Base-by-base conservation (phyloP, 2,888 invertebrate genomes). In the Ectobius pallidus region DNA sequence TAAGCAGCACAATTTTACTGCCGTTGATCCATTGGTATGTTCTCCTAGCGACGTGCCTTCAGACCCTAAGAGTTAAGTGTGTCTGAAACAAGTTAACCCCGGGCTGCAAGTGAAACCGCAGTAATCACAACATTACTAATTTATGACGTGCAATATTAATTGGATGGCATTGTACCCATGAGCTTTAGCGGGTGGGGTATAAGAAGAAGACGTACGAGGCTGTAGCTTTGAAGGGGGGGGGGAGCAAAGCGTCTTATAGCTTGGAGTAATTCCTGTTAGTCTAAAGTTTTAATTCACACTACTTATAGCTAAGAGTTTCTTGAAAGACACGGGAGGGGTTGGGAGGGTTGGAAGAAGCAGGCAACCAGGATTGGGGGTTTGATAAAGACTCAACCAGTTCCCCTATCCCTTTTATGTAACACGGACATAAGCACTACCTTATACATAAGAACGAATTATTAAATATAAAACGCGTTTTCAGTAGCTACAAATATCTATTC, bases 281-380 rank as follows among this genome's bases (percentile, higher is more conserved):
- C 84, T 83, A 85, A 87, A 87, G 87, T 88, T 88, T 88, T 87
- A 87, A 87, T 87, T 87, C 87, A 81, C 81, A 80, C 84, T 85
- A 84, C 82, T 86, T 49, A 83, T 82, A 82, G 82, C 76, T 81
- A 82, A 82, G 82, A 83, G 83, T 84, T 71, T 65, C 67, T 65
- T 71, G 71, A 71, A 71, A 71, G 71, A 71, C 71, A 71, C 46
- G 71, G 70, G 68, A 39, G 63, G 44, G 46, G 32, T 20, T 42
- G 61, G 70, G 67, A 55, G 79, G 81, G 81, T 80, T 81, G 81
- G 79, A 80, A 81, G 82, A 81, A 82, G 52, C 52, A 52, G n/a
- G 52, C 52, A 52, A 25, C 52, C 52, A 27, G 65, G 65, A 65
- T 65, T 65, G 65, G 65, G 65, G 65, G 65, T 65, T 65, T 63